phyloP scores from a whole-genome alignment of 2,113 vertebrate genomes.

The Desmodus rotundus region DNA sequence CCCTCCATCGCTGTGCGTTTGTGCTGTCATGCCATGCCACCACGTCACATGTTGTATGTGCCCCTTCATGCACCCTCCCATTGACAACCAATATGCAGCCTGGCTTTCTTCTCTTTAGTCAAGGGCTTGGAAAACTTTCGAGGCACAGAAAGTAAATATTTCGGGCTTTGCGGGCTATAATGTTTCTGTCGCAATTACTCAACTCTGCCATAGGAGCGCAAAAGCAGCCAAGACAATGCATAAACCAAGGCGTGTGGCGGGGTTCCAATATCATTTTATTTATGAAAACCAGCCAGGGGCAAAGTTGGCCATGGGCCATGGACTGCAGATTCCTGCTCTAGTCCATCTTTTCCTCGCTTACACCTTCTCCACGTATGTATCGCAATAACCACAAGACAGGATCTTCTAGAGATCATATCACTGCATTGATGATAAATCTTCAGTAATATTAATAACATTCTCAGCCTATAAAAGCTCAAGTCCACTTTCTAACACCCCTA shows the following conservation, averaged over 20 bases:
- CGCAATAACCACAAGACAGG: neutral
- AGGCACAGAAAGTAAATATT: neutral
- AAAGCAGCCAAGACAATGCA: neutral
- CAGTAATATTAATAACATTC: neutral
- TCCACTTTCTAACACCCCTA: neutral
- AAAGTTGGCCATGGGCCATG: neutral
- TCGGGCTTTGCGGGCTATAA: neutral
- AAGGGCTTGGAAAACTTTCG: neutral
- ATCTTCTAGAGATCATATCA: neutral
- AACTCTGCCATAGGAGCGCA: neutral
- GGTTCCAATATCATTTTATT: conserved; percentile 9
- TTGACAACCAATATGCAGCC: neutral
- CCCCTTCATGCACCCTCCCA: neutral
- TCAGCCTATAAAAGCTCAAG: neutral
- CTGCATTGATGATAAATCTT: neutral
- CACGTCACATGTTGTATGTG: neutral
- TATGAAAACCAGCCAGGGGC: neutral
- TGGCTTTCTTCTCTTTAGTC: neutral
- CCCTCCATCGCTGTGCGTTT: neutral
- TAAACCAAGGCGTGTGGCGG: neutral
- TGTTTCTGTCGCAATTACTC: neutral
- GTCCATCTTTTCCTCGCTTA: neutral
- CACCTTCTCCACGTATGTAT: neutral
- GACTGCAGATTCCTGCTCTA: neutral
- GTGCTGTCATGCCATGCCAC: neutral